Percentiles rank a stretch among this genome's conserved stretches.
phyloP scores from a whole-genome alignment of 2,113 vertebrate species.

The Triplophysa rosa region DNA sequence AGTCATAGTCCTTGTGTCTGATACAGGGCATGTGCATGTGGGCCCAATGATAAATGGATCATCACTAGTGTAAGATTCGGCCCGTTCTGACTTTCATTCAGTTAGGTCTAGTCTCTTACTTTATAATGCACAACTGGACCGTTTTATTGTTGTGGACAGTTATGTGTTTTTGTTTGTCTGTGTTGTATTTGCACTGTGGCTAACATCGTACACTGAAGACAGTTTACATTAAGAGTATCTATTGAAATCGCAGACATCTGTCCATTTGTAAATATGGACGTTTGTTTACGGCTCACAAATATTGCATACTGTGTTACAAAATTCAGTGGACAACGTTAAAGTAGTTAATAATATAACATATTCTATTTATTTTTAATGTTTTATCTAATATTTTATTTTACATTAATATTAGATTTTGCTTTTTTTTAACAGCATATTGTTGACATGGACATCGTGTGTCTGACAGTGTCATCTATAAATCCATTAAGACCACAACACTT shows the following conservation, averaged over 20 bases:
- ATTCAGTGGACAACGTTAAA: not conserved
- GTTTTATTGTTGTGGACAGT: conserved; percentile 21
- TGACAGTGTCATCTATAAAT: not conserved
- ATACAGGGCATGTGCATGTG: conserved; percentile 7
- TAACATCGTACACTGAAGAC: not conserved
- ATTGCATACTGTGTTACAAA: not conserved
- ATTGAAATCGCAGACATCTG: not conserved
- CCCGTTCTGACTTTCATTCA: not conserved
- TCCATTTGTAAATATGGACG: not conserved
- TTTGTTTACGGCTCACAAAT: not conserved
- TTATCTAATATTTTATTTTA: not conserved
- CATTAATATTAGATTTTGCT: not conserved
- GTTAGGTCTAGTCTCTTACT: conserved; percentile 9
- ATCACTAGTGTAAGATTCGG: conserved; percentile 1
- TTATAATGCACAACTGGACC: conserved; percentile 20
- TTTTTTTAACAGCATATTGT: not conserved
- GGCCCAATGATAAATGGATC: conserved; percentile 15
- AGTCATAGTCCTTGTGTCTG: conserved; percentile 63
- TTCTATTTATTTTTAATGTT: not conserved
- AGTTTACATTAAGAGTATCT: not conserved
- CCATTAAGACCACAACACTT: conserved; percentile 17
- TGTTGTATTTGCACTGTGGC: conserved; percentile 25
- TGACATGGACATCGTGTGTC: conserved; percentile 1
- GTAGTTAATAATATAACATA: not conserved
- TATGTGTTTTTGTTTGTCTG: not conserved